Evolutionary conservation across 2,888 invertebrate species (phyloP).

Genomic region (Diabrotica balteata): DNA sequence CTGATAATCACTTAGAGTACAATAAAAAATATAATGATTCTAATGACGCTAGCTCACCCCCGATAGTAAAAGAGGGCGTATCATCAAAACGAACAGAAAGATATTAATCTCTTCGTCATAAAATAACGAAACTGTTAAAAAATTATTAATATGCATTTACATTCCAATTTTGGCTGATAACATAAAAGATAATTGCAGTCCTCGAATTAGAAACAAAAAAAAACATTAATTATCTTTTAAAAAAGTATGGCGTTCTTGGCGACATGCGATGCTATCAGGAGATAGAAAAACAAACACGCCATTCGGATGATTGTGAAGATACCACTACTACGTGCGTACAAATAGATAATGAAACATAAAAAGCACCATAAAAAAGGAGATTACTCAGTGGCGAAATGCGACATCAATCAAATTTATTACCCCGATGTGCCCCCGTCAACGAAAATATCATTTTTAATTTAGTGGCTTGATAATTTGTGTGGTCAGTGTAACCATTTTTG

Average conservation of each 20-base stretch:
- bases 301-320: constrained; percentile 26
- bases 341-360: constrained; percentile 26
- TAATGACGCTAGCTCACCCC: no score
- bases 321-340: constrained; percentile 15
- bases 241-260: constrained; percentile 11
- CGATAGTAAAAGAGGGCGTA: no score
- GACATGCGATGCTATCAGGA: constrained; percentile 18
- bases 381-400: constrained; percentile 25
- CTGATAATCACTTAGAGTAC: no score
- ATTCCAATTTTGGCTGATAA: constrained; percentile 3
- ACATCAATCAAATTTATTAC: constrained; percentile 32
- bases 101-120: no score
- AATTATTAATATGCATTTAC: constrained; percentile 2
- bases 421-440: constrained; percentile 1
- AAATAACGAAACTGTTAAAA: no score
- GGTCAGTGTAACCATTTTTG: constrained; percentile 14
- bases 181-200: constrained; percentile 20
- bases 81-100: no score
- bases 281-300: constrained; percentile 27
- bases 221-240: constrained; percentile 24
- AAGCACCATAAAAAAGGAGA: constrained; percentile 26
- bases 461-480: constrained; percentile 11
- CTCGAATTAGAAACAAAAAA: constrained; percentile 9
- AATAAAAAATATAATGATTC: no score
- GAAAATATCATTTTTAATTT: constrained; percentile 26